phyloP scores from a whole-genome alignment of 2,797 vertebrate species.

The Spinibarbus caldwelli region DNA sequence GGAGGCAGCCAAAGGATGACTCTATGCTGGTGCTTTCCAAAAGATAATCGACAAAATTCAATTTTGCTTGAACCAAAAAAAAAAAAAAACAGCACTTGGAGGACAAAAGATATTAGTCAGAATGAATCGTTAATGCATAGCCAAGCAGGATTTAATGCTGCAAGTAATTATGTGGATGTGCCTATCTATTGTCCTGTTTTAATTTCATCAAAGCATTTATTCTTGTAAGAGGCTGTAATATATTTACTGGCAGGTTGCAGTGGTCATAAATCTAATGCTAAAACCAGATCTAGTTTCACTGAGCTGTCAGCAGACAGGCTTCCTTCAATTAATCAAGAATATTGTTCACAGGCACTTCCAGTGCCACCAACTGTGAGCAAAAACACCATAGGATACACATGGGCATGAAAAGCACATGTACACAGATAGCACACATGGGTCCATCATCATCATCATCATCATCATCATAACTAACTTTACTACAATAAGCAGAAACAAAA shows the following conservation, averaged over 20 bases:
- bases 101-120: slow-evolving; percentile 28
- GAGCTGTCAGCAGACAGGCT: slow-evolving; percentile 70
- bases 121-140: slow-evolving; percentile 54
- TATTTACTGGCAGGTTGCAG: slow-evolving; percentile 67
- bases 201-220: slow-evolving; percentile 62
- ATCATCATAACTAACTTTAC: too few species aligned
- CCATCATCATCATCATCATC: too few species aligned
- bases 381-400: too few species aligned
- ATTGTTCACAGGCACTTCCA: slow-evolving; percentile 47
- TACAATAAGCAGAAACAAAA: too few species aligned
- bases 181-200: slow-evolving; percentile 58
- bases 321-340: slow-evolving; percentile 75
- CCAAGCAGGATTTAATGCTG: slow-evolving; percentile 62
- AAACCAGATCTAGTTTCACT: slow-evolving; percentile 64
- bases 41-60: slow-evolving; percentile 78
- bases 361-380: slow-evolving; percentile 13
- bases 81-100: too few species aligned
- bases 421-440: too few species aligned
- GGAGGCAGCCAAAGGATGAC: slow-evolving; percentile 76
- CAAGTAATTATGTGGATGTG: slow-evolving; percentile 55
- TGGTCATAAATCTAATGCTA: slow-evolving; percentile 73
- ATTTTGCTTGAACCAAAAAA: too few species aligned
- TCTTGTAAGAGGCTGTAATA: slow-evolving; percentile 60
- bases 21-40: slow-evolving; percentile 73
- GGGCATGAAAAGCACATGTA: too few species aligned